These are phyloP conservation scores for Oreochromis tanganicae DNA, from an alignment of 2,113 vertebrate species.

Conservation along the genomic window DNA sequence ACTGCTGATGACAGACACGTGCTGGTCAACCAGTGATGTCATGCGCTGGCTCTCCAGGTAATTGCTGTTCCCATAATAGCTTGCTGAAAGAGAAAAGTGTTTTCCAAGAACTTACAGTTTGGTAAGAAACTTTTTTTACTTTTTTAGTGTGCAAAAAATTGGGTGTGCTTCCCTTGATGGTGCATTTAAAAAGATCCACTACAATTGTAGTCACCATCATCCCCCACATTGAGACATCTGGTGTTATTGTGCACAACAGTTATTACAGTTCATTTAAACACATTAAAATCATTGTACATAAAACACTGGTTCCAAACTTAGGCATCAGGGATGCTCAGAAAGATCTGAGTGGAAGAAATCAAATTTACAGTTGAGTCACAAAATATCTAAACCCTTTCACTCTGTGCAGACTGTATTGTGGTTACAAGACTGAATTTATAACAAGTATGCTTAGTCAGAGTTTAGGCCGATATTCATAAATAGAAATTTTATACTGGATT, in stretches of 20 bases:
- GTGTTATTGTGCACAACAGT: background rate
- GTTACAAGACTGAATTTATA: background rate
- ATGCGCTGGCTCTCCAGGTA: slow-evolving; percentile 84
- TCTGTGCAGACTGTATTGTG: background rate
- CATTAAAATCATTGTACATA: background rate
- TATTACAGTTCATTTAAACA: background rate
- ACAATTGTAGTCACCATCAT: background rate
- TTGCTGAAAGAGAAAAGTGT: slow-evolving; percentile 47
- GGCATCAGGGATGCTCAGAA: background rate
- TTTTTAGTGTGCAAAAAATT: background rate
- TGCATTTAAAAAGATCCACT: background rate
- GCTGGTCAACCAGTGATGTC: slow-evolving; percentile 87
- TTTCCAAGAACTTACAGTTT: background rate
- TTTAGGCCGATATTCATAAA: background rate
- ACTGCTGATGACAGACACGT: slow-evolving; percentile 96
- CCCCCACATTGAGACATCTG: background rate
- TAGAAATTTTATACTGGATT: background rate
- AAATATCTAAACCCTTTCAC: background rate
- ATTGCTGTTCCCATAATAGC: slow-evolving; percentile 81
- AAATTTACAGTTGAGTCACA: background rate
- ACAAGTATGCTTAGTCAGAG: background rate
- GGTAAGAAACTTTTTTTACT: background rate
- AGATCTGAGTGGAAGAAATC: background rate
- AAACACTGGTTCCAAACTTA: background rate
- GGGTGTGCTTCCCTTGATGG: background rate